Base-by-base conservation (phyloP, 2,888 invertebrate species). In the Drosophila phalerata region DNA sequence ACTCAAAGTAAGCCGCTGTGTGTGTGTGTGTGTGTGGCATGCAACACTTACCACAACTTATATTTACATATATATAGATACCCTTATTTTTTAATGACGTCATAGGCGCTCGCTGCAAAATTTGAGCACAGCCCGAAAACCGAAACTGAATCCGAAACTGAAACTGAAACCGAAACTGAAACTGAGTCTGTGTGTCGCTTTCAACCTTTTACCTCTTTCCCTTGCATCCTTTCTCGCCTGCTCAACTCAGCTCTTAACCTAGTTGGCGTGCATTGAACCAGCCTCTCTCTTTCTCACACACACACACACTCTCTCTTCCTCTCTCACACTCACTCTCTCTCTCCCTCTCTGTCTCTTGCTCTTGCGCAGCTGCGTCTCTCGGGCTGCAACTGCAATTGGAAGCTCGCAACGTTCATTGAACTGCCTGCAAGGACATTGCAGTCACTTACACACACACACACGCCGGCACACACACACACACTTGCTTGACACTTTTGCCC, bases 371-470 rank as follows among this genome's bases (percentile, higher is more conserved):
- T 53, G 73, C 60, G 38, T 48, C 68, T 63, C 62, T 63, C 47
- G 43, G 42, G 38, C 72, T 87, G 87, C 87, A 85, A 67, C 77
- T 74, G 65, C 62, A 65, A n/a, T 61, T 75, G 78, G 66, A 68
- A 42, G 56, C 68, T 69, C 68, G 68, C 37, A 40, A 51, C 67
- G 74, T 75, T 60, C 88, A 83, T 73, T 85, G 88, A 85, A 88
- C 85, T 76, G 73, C 52, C 87, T 73, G 86, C 84, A 85, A 85
- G 88, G 88, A 73, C 81, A 79, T 70, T 85, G 83, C 88, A 85
- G 80, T 65, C 63, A 61, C 38, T 42, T 37, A 60, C 51, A 45
- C 34, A 52, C 25, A 34, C 43, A 52, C 37, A 57, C 37, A 34
- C 60, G 32, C 51, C 9, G 15, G 28, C 42, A 55, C 25, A 58